Evolutionary conservation across 2,113 vertebrate species (phyloP).

Genomic region (Archocentrus centrarchus): DNA sequence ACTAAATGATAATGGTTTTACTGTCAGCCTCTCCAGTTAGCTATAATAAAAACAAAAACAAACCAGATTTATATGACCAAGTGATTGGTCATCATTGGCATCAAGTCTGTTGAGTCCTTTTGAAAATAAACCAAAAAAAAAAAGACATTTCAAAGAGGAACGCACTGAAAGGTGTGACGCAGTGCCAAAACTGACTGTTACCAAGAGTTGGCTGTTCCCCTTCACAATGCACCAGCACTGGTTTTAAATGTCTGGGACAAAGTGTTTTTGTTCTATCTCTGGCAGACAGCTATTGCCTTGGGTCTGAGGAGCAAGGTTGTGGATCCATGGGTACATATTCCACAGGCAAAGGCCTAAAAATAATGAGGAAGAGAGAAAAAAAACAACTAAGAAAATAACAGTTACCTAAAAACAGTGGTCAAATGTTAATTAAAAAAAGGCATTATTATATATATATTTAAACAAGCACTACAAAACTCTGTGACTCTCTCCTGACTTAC

Average conservation of each 20-base stretch:
- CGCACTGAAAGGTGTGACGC: neutral
- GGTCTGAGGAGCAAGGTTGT: constrained; percentile 49
- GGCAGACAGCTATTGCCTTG: constrained; percentile 45
- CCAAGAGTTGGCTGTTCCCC: neutral
- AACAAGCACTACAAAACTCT: neutral
- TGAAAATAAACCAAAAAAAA: neutral
- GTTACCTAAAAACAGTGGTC: neutral
- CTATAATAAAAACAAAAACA: neutral
- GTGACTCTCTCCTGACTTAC: constrained; percentile 62
- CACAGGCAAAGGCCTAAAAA: constrained; percentile 73
- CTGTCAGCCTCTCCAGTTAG: neutral
- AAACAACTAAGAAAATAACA: constrained; percentile 24
- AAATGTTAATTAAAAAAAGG: constrained; percentile 17
- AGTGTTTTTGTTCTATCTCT: constrained; percentile 48
- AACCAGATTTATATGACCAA: neutral
- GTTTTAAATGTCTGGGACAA: constrained; percentile 22
- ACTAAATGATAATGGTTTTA: neutral
- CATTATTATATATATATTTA: too few relatives aligned
- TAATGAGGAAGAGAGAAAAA: constrained; percentile 32
- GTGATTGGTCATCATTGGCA: neutral
- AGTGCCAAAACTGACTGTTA: constrained; percentile 26
- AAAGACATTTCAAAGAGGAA: constrained; percentile 9
- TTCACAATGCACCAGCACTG: constrained; percentile 17
- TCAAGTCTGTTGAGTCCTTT: constrained; percentile 9
- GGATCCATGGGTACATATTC: constrained; percentile 68